These are phyloP conservation scores for Trachops cirrhosus DNA, from an alignment of 2,797 vertebrate genomes.

Conservation along the genomic window DNA sequence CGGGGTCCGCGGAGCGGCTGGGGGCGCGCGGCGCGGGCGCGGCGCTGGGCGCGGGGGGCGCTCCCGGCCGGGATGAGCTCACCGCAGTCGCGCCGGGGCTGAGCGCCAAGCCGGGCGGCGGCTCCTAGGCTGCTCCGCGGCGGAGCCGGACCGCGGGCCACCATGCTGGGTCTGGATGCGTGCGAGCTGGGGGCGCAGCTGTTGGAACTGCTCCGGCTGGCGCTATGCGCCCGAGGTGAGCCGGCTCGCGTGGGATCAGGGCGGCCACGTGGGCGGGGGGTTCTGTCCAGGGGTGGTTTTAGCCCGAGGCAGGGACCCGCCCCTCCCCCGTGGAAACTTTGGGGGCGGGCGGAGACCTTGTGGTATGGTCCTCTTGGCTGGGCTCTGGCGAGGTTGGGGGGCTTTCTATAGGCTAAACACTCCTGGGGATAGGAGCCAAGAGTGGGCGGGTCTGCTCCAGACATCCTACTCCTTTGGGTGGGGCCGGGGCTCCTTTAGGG, in stretches of 20 bases:
- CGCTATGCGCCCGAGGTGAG: constrained; percentile 96
- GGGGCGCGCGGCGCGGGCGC: constrained; percentile 74
- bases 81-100: constrained; percentile 92
- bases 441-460: background rate
- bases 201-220: constrained; percentile 93
- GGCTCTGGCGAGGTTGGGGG: background rate
- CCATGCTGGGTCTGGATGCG: constrained; percentile 93
- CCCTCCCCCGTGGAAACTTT: constrained; percentile 27
- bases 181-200: constrained; percentile 93
- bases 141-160: constrained; percentile 74
- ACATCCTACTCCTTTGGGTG: constrained; percentile 16
- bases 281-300: constrained; percentile 88
- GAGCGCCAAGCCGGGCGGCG: constrained; percentile 83
- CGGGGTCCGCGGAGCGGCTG: constrained; percentile 72
- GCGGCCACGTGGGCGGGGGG: constrained; percentile 70
- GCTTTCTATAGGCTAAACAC: background rate
- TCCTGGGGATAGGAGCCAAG: background rate
- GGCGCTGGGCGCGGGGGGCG: constrained; percentile 74
- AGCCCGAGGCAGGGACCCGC: constrained; percentile 86
- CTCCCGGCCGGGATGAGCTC: constrained; percentile 91
- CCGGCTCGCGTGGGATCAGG: background rate
- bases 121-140: constrained; percentile 78
- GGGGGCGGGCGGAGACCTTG: constrained; percentile 17
- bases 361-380: constrained; percentile 26
- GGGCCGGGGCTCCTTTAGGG: constrained; percentile 20